Evolutionary conservation across 2,888 invertebrate species (phyloP).

Genomic region (Calliphora vomitoria): DNA sequence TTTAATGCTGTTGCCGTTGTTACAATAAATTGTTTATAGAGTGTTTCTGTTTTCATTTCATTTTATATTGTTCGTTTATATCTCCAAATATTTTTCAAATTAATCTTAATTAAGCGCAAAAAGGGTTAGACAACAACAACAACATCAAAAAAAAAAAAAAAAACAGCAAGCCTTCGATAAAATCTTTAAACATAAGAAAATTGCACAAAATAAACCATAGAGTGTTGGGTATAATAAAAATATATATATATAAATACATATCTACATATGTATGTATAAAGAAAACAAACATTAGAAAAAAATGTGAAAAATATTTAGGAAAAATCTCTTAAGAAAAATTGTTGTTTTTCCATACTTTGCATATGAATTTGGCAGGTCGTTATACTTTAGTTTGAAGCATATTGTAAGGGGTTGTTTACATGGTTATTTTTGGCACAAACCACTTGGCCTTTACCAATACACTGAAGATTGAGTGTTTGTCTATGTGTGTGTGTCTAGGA

Average conservation of each 20-base stretch:
- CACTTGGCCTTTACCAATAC: constrained; percentile 58
- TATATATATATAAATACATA: too few relatives aligned
- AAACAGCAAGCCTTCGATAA: constrained; percentile 54
- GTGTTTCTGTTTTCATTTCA: constrained; percentile 62
- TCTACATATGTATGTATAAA: too few relatives aligned
- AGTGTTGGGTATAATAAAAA: constrained; percentile 23
- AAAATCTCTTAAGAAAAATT: constrained; percentile 64
- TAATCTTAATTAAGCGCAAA: constrained; percentile 76
- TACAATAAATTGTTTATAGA: constrained; percentile 65
- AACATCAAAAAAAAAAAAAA: constrained; percentile 13
- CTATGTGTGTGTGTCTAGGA: constrained; percentile 16
- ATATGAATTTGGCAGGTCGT: constrained; percentile 74
- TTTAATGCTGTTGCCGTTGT: constrained; percentile 45
- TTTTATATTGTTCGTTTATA: constrained; percentile 51
- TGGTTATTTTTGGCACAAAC: constrained; percentile 67
- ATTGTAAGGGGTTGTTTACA: constrained; percentile 72
- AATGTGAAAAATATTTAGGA: too few relatives aligned
- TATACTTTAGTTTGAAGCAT: constrained; percentile 64
- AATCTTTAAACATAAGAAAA: constrained; percentile 60
- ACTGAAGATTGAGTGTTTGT: not conserved
- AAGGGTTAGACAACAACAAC: constrained; percentile 66
- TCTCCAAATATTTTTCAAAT: constrained; percentile 74
- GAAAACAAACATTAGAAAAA: constrained; percentile 21
- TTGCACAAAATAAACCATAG: constrained; percentile 50
- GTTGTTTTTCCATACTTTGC: constrained; percentile 65